phyloP scores from a whole-genome alignment of 1,140 invertebrate genomes.

The Bombus balteatus region DNA sequence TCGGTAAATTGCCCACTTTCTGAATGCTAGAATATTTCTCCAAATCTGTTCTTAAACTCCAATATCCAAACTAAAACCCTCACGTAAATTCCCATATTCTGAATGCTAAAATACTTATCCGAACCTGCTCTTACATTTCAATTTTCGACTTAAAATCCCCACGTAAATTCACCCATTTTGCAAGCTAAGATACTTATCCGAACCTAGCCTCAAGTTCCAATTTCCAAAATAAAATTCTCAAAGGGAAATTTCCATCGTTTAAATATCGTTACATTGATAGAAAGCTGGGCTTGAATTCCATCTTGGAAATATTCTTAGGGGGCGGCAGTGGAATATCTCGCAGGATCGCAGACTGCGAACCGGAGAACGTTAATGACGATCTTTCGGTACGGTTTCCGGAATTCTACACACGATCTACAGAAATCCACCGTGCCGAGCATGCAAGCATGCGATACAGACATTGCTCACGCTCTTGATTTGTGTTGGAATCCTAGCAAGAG shows the following conservation, averaged over 20 bases:
- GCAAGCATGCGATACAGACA: slow-evolving; percentile 4
- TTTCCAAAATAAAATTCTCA: not conserved
- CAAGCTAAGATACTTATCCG: not conserved
- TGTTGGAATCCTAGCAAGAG: slow-evolving; percentile 13
- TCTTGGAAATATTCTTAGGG: not conserved
- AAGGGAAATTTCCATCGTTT: not conserved
- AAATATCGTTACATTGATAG: not conserved
- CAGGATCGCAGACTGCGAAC: not conserved
- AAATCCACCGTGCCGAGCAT: not conserved
- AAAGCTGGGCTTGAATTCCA: not conserved
- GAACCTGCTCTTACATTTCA: not conserved
- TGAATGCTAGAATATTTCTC: not conserved
- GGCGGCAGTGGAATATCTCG: not conserved
- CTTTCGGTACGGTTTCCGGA: not conserved
- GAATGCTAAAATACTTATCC: not conserved
- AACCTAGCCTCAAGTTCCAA: no score
- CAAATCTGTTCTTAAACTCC: not conserved
- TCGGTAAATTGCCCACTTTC: not conserved
- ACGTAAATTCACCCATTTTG: no score
- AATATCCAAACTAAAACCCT: not conserved
- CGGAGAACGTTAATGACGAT: slow-evolving; percentile 25
- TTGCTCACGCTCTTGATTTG: slow-evolving; percentile 19
- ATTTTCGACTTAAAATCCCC: not conserved
- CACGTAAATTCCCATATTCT: not conserved
- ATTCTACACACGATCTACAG: slow-evolving; percentile 14